These are phyloP conservation scores for Trididemnum miniatum DNA, from an alignment of 23 tunicate genomes.

Conservation along the genomic window DNA sequence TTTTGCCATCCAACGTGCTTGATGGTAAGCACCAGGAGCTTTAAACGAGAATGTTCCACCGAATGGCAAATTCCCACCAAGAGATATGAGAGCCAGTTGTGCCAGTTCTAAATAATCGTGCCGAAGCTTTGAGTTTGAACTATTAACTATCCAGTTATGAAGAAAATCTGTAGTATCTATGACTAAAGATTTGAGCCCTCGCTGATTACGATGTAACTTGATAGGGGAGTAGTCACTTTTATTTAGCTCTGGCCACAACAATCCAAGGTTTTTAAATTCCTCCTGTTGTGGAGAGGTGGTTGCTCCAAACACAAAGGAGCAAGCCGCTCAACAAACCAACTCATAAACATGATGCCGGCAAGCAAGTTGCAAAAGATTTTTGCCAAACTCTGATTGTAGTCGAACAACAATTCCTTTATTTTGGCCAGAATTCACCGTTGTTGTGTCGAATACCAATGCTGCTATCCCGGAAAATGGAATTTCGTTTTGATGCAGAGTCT, in stretches of 20 bases:
- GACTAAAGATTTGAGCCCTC: not conserved
- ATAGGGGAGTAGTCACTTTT: not conserved
- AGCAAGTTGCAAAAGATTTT: conserved; percentile 13
- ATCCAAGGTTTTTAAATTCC: not conserved
- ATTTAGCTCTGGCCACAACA: not conserved
- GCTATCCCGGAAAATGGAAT: not conserved
- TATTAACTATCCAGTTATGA: not conserved
- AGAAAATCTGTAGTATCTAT: not conserved
- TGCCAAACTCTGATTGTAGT: conserved; percentile 5
- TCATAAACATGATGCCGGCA: not conserved
- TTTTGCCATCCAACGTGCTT: not conserved
- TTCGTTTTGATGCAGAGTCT: not conserved
- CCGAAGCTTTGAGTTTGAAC: not conserved
- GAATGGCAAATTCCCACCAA: not conserved
- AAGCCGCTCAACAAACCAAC: conserved; percentile 9
- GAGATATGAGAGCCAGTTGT: not conserved
- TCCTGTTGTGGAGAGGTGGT: conserved; percentile 6
- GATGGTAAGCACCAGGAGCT: conserved; percentile 1
- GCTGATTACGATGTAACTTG: not conserved
- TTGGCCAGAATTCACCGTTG: not conserved
- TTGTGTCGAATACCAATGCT: conserved; percentile 6
- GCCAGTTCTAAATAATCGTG: not conserved
- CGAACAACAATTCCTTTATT: not conserved
- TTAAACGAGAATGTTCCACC: not conserved
- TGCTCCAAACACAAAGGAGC: conserved; percentile 15